Base-by-base conservation (phyloP, 2,113 vertebrate genomes). In the Oceanodroma tethys region DNA sequence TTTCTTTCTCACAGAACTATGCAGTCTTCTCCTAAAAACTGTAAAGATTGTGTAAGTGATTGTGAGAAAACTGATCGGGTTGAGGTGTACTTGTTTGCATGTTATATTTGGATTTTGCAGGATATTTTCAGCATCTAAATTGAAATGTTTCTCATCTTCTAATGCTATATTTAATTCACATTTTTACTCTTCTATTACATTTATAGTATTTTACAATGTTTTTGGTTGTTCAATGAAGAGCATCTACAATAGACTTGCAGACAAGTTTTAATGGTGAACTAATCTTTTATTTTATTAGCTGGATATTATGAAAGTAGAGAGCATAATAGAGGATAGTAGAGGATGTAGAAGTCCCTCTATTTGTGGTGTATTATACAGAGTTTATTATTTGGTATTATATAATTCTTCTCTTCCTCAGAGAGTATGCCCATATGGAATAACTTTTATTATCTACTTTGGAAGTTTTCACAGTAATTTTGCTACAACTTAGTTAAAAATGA, bases 401-500 rank as follows among this genome's bases (percentile, higher is more conserved):
- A 93, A 83, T 63, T 86, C 62, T 47, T 72, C 25, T 62, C 53
- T 62, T 95, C 80, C 82, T 86, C 17, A 29, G 88, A 93, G 88
- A 93, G 9, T 73, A 70, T 90, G 63, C 25, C 82, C 15, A 21
- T 62, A 73, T 42, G 93, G 94, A 93, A 92, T 96, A 73, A 42
- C 48, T 95, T 93, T 95, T 96, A 90, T 93, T 79, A 93, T 58
- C 71, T 86, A 18, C 42, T 86, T 83, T 23, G 27, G 21, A 95
- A 83, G 22, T 93, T 95, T 95, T 83, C 34, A 42, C 21, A 53
- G 71, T 88, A 86, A 81, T 96, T 96, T 95, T 96, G 11, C 30
- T 96, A 16, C 27, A 83, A 66, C 12, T 83, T 96, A 92, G 62
- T 96, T 97, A 95, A 95, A 93, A 95, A 88, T 97, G 43, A 95